Evolutionary conservation across 2,113 vertebrate genomes (phyloP), one percentile per base, ranked within the genome.

Genomic region (Acinonyx jubatus): DNA sequence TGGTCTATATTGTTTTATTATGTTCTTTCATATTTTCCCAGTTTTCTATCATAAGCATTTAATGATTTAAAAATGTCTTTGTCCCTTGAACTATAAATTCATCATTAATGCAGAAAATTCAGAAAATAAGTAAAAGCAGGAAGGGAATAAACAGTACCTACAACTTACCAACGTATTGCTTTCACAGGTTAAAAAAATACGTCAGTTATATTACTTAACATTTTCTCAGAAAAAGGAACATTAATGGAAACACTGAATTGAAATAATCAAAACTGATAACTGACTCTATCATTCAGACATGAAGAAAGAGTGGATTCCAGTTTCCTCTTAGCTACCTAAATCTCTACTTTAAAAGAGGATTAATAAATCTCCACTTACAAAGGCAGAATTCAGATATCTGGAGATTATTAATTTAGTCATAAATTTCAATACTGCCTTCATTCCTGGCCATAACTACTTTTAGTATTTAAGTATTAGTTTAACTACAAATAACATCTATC

Each of bases 401-500:
- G n/a, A 41, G 48, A 19, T 97, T 94, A 80, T 88, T 91, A 90
- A 88, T 83, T 89, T 82, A 94, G 29, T 95, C 41, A 21, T 92
- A 92, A 66, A 50, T 80, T 97, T 97, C 33, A 97, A 86, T 89
- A 91, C 1, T 96, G n/a, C 21, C 33, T 90, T 92, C 25, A 38
- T 87, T 96, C 41, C 31, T 93, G 31, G 38, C 16, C 21, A 9
- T 85, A 93, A 65, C 13, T 92, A 94, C 79, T 83, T 96, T 89
- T 96, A 68, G n/a, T 94, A 57, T 33, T 55, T 80, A 84, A 61
- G 8, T 95, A 82, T 78, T 91, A 81, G 19, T 63, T 82, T 92
- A 96, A 90, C 63, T 97, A 87, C 65, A 87, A 96, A 55, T 61
- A 83, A 94, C 25, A 96, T 80, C 9, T 41, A 94, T 25, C 85